Conservation (phyloP, 92 coral and sea anemone species). For the Scolanthus callimorphus region DNA sequence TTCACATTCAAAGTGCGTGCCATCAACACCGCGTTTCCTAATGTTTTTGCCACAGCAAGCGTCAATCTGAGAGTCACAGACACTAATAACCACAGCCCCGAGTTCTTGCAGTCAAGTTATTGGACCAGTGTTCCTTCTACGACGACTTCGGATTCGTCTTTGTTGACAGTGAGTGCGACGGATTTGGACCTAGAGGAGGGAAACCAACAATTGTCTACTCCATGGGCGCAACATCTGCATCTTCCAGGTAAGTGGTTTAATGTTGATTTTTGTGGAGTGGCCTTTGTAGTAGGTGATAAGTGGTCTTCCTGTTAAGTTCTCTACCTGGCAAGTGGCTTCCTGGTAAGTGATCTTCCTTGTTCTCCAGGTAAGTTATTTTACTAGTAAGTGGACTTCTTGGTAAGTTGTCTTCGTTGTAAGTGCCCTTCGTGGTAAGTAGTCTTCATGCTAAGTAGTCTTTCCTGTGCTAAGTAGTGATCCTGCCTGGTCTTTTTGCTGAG, state of each 20-base stretch:
- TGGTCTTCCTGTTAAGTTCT: too few species aligned
- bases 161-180: slow-evolving; percentile 46
- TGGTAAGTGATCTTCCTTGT: too few species aligned
- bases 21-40: slow-evolving; percentile 27
- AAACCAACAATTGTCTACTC: slow-evolving; percentile 21
- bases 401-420: neutral
- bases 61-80: slow-evolving; percentile 48
- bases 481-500: too few species aligned
- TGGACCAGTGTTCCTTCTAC: slow-evolving; percentile 49
- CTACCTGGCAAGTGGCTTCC: too few species aligned
- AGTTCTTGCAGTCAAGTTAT: slow-evolving; percentile 63
- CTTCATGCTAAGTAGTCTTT: too few species aligned
- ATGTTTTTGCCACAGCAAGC: slow-evolving; percentile 22
- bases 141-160: slow-evolving; percentile 44
- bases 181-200: slow-evolving; percentile 52
- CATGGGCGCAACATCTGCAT: too few species aligned
- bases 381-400: neutral
- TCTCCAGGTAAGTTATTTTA: neutral
- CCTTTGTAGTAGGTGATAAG: too few species aligned
- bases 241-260: too few species aligned
- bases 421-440: too few species aligned
- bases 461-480: too few species aligned
- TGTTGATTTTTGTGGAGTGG: too few species aligned
- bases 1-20: slow-evolving; percentile 48
- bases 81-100: slow-evolving; percentile 59